Evolutionary conservation across 2,888 invertebrate species (phyloP).

Genomic region (Augiades crinisus): DNA sequence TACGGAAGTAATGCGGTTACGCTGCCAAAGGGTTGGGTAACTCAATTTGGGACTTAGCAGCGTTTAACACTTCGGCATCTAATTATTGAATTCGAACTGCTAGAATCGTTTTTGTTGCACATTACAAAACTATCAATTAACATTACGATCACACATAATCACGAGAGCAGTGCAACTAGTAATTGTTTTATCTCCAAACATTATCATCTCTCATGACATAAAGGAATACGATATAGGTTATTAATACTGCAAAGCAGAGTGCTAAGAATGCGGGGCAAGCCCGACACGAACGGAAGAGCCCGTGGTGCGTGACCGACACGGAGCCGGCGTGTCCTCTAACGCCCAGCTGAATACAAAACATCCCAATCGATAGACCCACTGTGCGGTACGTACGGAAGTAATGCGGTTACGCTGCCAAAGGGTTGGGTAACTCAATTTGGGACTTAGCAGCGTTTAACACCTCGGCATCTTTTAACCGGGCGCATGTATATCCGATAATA

Average conservation of each 20-base stretch:
- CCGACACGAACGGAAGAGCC: slow-evolving; percentile 53
- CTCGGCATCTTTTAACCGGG: not conserved
- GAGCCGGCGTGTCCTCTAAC: slow-evolving; percentile 43
- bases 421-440: slow-evolving; percentile 7
- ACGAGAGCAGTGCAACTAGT: no score
- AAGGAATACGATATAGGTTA: slow-evolving; percentile 3
- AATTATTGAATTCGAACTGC: no score
- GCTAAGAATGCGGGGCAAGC: slow-evolving; percentile 57
- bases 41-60: not conserved
- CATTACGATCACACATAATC: no score
- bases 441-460: not conserved
- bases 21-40: slow-evolving; percentile 12
- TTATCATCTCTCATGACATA: no score
- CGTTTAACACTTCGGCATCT: not conserved
- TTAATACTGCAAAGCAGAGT: slow-evolving; percentile 27
- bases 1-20: slow-evolving; percentile 29
- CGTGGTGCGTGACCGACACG: slow-evolving; percentile 57
- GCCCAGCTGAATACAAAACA: slow-evolving; percentile 47
- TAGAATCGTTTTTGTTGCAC: no score
- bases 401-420: slow-evolving; percentile 19
- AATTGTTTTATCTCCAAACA: no score
- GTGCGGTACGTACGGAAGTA: slow-evolving; percentile 30
- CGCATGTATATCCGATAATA: no score
- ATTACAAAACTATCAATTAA: no score
- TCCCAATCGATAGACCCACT: slow-evolving; percentile 37